phyloP scores from a whole-genome alignment of 2,797 vertebrate species.

The Periparus ater region DNA sequence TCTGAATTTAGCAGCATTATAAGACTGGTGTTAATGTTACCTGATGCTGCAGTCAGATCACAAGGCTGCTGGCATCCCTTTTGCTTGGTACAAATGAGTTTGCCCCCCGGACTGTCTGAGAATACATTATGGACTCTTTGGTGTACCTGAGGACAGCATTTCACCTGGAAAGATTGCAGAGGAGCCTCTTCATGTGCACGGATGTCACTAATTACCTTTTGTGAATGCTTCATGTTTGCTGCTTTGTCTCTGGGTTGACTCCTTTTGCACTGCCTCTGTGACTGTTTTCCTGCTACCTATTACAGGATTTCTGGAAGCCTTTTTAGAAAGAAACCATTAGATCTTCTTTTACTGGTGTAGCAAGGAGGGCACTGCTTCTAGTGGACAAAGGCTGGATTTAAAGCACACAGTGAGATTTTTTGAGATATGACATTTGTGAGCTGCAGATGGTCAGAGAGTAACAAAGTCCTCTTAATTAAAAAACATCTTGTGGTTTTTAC shows the following conservation, averaged over 20 bases:
- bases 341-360: neutral
- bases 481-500: neutral
- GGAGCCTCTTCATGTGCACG: neutral
- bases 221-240: neutral
- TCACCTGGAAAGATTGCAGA: neutral
- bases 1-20: neutral
- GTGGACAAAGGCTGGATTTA: neutral
- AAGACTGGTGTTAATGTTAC: neutral
- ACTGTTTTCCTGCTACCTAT: neutral
- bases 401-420: neutral
- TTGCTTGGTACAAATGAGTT: neutral
- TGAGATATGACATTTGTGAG: neutral
- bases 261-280: neutral
- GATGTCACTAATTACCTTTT: neutral
- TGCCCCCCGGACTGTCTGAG: neutral
- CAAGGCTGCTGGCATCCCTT: neutral
- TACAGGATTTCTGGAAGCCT: neutral
- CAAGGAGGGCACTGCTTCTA: neutral
- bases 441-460: neutral
- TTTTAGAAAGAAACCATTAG: neutral
- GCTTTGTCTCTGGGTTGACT: neutral
- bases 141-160: neutral
- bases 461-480: constrained; percentile 11
- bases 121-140: neutral
- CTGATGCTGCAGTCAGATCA: neutral